Base-by-base conservation (phyloP, 1,140 invertebrate genomes). In the Pissodes strobi region DNA sequence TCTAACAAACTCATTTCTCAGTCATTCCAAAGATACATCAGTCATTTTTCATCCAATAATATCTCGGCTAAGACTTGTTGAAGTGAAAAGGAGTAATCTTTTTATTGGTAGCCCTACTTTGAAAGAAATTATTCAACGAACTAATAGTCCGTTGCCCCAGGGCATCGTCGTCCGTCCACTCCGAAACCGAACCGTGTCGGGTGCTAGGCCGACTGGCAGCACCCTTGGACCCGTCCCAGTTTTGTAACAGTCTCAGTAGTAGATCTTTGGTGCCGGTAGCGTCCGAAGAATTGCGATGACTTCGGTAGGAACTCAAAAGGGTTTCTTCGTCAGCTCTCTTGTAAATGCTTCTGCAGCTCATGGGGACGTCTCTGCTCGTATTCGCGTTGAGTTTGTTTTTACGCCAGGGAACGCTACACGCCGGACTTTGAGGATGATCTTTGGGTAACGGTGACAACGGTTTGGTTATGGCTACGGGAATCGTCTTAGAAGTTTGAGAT, bases 81-180 rank as follows among this genome's bases (percentile, higher is more conserved):
- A 69, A 68, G 65, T 75, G 73, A 62, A 76, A 76, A 21, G 64
- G 59, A 4, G 73, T 72, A 34, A 74, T 78, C 67, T 83, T 83
- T 43, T 83, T 82, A 52, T 79, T 82, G 25, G 82, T 82, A 27
- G 83, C 83, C 71, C 87, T 84, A 49, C 84, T 81, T 77, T 86
- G 83, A 73, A 86, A 87, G 73, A 87, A 87, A 21, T 82, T 85
- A 69, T 87, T 86, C n/a, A 88, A 79, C 55, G 86, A 87, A 64
- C 84, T 86, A 79, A 87, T 87, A 13, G 86, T 86, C 59, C 77
- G 75, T 66, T 83, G 81, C 49, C 82, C 82, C 23, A 85, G 69
- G 49, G 79, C 78, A 52, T 85, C 83, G 1, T 78, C 79, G 19
- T 83, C 80, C 1, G 80, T 82, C 81, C 81, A 84, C 71, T 86